A percentile compares a stretch with the other conserved stretches of the same genome.
These are phyloP conservation scores for Choristoneura rosaceana DNA, from an alignment of 2,888 invertebrate genomes.

Conservation along the genomic window DNA sequence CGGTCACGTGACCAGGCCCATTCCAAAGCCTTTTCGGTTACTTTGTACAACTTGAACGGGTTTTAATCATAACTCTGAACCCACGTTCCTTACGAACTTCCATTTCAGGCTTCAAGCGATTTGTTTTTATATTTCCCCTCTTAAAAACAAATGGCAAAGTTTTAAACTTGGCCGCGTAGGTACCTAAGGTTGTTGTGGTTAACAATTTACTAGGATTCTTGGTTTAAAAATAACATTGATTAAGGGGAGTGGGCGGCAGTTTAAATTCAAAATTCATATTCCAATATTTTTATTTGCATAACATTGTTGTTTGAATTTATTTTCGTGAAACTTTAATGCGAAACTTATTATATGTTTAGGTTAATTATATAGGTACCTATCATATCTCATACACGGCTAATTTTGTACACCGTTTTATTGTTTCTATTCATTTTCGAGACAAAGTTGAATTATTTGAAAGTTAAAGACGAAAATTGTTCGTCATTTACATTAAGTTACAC, in stretches of 20 bases:
- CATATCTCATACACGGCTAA: no score
- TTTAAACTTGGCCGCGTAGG: constrained; percentile 18
- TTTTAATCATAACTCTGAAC: constrained; percentile 27
- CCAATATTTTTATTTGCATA: no score
- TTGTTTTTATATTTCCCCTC: constrained; percentile 10
- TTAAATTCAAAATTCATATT: no score
- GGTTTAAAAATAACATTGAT: constrained; percentile 47
- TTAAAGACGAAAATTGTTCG: no score
- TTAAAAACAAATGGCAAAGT: constrained; percentile 8
- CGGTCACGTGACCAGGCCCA: constrained; percentile 32
- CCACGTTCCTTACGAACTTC: constrained; percentile 17
- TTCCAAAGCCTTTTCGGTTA: constrained; percentile 23
- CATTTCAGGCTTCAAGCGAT: constrained; percentile 19
- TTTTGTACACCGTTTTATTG: no score
- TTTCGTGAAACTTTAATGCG: no score
- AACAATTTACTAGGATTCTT: constrained; percentile 50
- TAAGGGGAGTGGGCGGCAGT: not conserved
- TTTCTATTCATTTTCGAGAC: no score
- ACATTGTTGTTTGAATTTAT: no score
- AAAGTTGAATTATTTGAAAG: not conserved
- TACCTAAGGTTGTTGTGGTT: constrained; percentile 19
- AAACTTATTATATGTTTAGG: no score
- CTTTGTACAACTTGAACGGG: constrained; percentile 24
- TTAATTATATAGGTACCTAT: no score
- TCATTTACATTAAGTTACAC: no score